These are phyloP conservation scores for Acrocephalus kingi DNA, from an alignment of 2,113 vertebrate genomes.

Conservation along the genomic window DNA sequence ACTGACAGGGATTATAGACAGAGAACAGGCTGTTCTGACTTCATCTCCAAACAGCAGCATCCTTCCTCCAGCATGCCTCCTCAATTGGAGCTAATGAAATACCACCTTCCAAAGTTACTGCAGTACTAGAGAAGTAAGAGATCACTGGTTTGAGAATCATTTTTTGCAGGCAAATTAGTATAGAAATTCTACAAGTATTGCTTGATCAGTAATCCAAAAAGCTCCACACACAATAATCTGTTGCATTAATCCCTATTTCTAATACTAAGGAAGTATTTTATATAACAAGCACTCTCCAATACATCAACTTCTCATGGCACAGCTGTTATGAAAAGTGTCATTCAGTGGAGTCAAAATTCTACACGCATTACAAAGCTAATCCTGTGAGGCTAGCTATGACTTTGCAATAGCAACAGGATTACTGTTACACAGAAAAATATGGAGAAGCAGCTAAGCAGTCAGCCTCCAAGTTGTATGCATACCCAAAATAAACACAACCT, in stretches of 20 bases:
- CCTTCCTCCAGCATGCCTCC: background rate
- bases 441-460: background rate
- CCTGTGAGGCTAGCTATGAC: background rate
- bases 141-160: background rate
- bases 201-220: background rate
- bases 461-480: background rate
- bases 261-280: constrained; percentile 4
- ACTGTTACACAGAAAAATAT: background rate
- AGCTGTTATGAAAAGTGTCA: background rate
- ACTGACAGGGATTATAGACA: background rate
- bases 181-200: background rate
- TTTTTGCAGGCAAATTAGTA: background rate
- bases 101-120: background rate
- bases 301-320: background rate
- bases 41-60: background rate
- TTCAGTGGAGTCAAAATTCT: background rate
- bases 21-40: background rate
- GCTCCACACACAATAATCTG: background rate
- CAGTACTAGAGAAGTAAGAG: background rate
- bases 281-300: background rate
- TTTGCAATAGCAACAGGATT: background rate
- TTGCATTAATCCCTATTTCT: background rate
- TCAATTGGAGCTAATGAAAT: background rate
- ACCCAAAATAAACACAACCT: background rate
- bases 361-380: background rate